Percentiles rank a stretch among this genome's conserved stretches.
Evolutionary conservation across 2,797 vertebrate species (phyloP).

Genomic region (Chromis chromis): DNA sequence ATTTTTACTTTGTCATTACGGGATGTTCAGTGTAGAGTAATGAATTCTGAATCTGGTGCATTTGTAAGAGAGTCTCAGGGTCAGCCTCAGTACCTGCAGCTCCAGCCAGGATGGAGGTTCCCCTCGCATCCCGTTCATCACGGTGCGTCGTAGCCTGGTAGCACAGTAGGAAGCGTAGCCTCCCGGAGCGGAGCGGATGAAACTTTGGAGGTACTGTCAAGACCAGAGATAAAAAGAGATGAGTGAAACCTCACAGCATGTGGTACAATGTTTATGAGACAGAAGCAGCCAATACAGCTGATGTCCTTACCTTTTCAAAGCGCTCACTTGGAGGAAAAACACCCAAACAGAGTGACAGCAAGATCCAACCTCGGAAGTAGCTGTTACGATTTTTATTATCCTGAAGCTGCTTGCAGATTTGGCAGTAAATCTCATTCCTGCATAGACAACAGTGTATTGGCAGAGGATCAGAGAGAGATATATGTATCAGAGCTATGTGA

Average conservation of each 20-base stretch:
- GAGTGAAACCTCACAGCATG: neutral
- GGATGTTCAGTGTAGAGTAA: neutral
- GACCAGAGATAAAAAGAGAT: constrained; percentile 6
- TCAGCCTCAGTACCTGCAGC: constrained; percentile 87
- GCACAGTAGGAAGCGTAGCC: constrained; percentile 89
- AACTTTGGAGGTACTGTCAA: constrained; percentile 92
- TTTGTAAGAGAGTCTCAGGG: neutral
- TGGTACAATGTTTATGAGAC: neutral
- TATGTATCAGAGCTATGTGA: neutral
- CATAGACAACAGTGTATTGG: constrained; percentile 23
- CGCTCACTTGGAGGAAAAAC: constrained; percentile 92
- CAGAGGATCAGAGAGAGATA: neutral
- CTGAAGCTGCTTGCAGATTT: constrained; percentile 98
- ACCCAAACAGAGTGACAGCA: constrained; percentile 95
- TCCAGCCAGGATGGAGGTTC: constrained; percentile 96
- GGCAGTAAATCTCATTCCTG: constrained; percentile 99
- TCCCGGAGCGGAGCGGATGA: constrained; percentile 87
- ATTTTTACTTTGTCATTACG: neutral
- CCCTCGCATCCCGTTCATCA: constrained; percentile 87
- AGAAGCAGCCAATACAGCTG: neutral
- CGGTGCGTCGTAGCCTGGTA: constrained; percentile 90
- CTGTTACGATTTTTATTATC: constrained; percentile 90
- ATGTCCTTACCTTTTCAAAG: constrained; percentile 86
- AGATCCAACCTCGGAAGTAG: constrained; percentile 93
- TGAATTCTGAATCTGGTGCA: neutral